Base-by-base conservation (phyloP, 1,140 invertebrate genomes). In the Nixonia krombeini region DNA sequence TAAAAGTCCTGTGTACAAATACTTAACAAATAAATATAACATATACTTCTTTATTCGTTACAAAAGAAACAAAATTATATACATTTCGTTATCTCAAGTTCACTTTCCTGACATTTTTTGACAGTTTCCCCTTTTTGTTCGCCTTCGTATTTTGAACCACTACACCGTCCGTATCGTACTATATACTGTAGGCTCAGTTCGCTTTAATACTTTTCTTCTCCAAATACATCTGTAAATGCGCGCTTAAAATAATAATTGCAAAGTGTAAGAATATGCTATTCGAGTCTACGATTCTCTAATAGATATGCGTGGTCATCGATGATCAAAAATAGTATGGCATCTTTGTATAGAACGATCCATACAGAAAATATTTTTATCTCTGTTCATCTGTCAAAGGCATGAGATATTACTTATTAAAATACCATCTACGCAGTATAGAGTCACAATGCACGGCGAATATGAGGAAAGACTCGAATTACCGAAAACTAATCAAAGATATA, bases 1-100 rank as follows among this genome's bases (percentile, higher is more conserved):
- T 46, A 67, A 18, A 64, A 33, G 1, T 45, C 31, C 31, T 23
- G 15, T 33, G 12, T 41, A 33, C 41, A 47, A 38, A 25, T 35
- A 37, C 13, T n/a, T 50, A 35, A 35, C 31, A 35, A 35, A 35
- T 35, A 7, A 35, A 35, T 35, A 35, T 6, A 21, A 21, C 21
- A 21, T 21, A 21, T 21, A 21, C 6, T 21, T 21, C 2, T 21
- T 21, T 21, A 21, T 21, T 21, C 21, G 6, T 21, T 21, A 21
- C 6, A 6, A 21, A 21, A 21, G 21, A 21, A 21, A 21, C n/a
- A 21, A 21, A 21, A 21, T 47, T 35, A 38, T 58, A 29, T 47
- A 42, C 38, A 41, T 10, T 26, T 35, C 16, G 42, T 17, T 25
- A 52, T 10, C 25, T 5, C 23, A 33, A 1, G 1, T 59, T 55